Evolutionary conservation across 2,888 invertebrate species (phyloP), one percentile per base, ranked within the genome.

Genomic region (Halictus ligatus): DNA sequence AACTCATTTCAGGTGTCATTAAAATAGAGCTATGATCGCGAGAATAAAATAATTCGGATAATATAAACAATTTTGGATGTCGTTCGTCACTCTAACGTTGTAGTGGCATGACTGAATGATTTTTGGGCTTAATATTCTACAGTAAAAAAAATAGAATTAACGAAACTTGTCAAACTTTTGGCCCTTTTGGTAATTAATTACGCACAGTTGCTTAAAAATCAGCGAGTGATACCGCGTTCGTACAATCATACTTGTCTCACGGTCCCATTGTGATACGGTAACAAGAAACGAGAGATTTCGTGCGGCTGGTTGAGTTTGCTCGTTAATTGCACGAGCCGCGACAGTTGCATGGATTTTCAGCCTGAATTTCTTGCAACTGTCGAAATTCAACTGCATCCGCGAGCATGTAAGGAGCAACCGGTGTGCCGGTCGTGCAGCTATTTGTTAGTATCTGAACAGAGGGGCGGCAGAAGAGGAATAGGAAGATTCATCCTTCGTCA

Each of bases 391-490:
- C 15, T 64, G 15, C 15, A 29, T 18, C 18, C 64, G 29, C 21
- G 71, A 21, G n/a, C 12, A 71, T 40, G n/a, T 71, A 71, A 71
- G 71, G 67, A 13, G 71, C n/a, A 71, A 40, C 5, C 48, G 46
- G 15, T 54, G 48, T 54, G 48, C 43, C 35, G 40, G n/a, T 54
- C 13, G 35, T 48, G 73, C 18, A 46, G 46, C 67, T 82, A 78
- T 82, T 78, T 71, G 71, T 40, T 43, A 71, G 71, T 21, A 71
- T 43, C 71, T 43, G 71, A 71, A 71, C 71, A 43, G 43, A 43
- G 71, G 13, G n/a, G n/a, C 3, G 71, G 21, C 18, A 25, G 71
- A 7, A 6, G 46, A n/a, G 25, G 58, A n/a, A 18, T 13, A 54
- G 48, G 64, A 43, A 43, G 43, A 73, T 73, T 64, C 71, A 83